Evolutionary conservation across 2,888 invertebrate species (phyloP).

Genomic region (Drosophila neotestacea): DNA sequence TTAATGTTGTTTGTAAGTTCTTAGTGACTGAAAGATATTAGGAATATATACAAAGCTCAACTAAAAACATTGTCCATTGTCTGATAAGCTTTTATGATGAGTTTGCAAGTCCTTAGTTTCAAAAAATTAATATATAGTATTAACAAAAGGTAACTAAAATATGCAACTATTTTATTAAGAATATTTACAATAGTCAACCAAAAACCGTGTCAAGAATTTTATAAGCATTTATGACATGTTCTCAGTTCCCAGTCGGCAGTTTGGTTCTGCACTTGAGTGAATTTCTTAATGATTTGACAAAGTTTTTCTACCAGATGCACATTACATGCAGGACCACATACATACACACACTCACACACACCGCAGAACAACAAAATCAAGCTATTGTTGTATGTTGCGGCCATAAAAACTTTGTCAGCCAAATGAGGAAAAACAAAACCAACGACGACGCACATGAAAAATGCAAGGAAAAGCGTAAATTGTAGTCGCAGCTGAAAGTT

Average conservation of each 20-base stretch:
- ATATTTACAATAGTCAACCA: not conserved
- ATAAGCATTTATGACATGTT: constrained; percentile 20
- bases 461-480: constrained; percentile 68
- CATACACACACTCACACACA: constrained; percentile 11
- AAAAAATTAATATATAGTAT: too few species aligned
- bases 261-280: constrained; percentile 47
- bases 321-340: constrained; percentile 53
- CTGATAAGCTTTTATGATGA: too few species aligned
- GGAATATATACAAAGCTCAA: too few species aligned
- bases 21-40: too few species aligned
- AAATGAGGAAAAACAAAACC: constrained; percentile 40
- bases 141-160: not conserved
- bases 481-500: constrained; percentile 62
- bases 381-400: constrained; percentile 60
- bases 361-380: constrained; percentile 43
- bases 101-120: too few species aligned
- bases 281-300: constrained; percentile 63
- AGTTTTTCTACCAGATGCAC: constrained; percentile 65
- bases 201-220: constrained; percentile 30
- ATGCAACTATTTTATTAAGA: not conserved
- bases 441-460: constrained; percentile 57
- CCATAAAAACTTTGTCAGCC: constrained; percentile 69
- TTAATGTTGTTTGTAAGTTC: too few species aligned
- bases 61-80: too few species aligned
- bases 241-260: constrained; percentile 17